Evolutionary conservation across 2,797 vertebrate species (phyloP), one percentile per base, ranked within the genome.

Genomic region (Otolemur crassicaudatus): DNA sequence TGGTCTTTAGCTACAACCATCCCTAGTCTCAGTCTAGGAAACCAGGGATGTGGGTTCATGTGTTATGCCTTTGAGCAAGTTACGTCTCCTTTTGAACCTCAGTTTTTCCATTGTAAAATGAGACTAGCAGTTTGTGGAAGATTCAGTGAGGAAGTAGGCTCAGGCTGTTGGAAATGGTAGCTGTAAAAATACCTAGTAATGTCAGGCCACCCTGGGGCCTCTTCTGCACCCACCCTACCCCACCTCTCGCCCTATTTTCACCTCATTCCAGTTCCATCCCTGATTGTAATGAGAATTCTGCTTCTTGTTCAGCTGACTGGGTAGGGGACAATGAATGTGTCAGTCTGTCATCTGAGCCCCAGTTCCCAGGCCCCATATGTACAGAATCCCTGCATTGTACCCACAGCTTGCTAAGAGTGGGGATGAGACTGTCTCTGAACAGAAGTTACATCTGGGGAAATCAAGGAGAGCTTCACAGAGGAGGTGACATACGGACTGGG

Each of bases 381-480:
- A 12, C 31, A 22, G 58, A 40, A 34, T 29, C 20, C 53, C 76
- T 72, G 61, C n/a, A 22, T 91, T 80, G 70, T 58, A 43, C 61
- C 16, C 46, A 40, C 7, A 58, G 60, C 60, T 53, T 69, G 9
- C 67, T 76, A 58, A 53, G 53, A 46, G 2, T 14, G 0, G 31
- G 72, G 58, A 75, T 63, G 43, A 89, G 49, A 58, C 46, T 8
- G 31, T 67, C 14, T 12, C 7, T 27, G 81, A 79, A 37, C n/a
- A 85, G 53, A 67, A 85, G 43, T 83, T 73, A 37, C 19, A 8
- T 34, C 58, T 46, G 80, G 37, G 31, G 43, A 93, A 87, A 95
- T 87, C 88, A 43, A 46, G 85, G 87, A 94, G 86, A 19, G n/a
- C 69, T 92, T 90, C 94, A 31, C 34, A 56, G 84, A 91, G 87